Evolutionary conservation across 2,888 invertebrate species (phyloP).

Genomic region (Thysanoteuthis rhombus): DNA sequence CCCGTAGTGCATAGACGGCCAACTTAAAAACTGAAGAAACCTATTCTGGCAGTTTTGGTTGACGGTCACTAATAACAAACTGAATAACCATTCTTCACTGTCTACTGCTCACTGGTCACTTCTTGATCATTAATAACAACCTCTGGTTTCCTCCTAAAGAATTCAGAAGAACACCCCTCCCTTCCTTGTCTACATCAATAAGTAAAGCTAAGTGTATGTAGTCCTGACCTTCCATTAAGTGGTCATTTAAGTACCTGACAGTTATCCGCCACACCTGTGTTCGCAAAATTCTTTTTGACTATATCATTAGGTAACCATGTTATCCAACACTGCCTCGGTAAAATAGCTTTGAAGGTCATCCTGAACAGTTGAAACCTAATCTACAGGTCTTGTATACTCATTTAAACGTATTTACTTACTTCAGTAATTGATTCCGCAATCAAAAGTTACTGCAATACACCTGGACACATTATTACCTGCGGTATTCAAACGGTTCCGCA

Average conservation of each 20-base stretch:
- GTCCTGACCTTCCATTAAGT: neutral
- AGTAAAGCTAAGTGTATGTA: neutral
- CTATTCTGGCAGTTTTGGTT: no score
- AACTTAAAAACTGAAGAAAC: no score
- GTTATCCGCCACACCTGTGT: neutral
- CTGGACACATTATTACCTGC: no score
- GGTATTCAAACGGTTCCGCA: no score
- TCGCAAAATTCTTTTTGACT: neutral
- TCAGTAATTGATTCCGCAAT: no score
- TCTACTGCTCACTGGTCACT: neutral
- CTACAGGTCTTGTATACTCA: no score
- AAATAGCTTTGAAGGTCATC: neutral
- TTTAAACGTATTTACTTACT: no score
- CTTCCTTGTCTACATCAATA: neutral
- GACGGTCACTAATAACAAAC: neutral
- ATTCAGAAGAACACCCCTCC: neutral
- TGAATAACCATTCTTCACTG: neutral
- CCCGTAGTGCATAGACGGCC: no score
- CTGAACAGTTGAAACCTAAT: no score
- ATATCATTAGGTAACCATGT: neutral
- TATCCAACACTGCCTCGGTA: neutral
- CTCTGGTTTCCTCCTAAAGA: neutral
- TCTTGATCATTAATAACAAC: neutral
- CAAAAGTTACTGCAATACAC: no score
- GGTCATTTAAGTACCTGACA: neutral